These are phyloP conservation scores for Allolobophora icterica DNA, from an alignment of 2,888 invertebrate species.

Conservation along the genomic window DNA sequence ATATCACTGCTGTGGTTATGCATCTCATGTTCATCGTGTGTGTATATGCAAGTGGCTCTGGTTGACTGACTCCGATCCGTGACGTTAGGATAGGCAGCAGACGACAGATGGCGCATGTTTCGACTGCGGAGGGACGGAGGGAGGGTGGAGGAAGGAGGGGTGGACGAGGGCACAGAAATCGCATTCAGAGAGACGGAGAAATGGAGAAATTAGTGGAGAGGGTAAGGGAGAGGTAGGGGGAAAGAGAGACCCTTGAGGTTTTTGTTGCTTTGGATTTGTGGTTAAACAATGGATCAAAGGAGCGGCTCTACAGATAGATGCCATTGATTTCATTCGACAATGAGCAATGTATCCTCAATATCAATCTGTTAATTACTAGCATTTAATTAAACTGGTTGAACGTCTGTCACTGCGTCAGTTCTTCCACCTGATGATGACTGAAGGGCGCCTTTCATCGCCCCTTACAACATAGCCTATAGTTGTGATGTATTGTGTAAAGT, in stretches of 20 bases:
- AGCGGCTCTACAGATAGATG: background rate
- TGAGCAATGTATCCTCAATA: background rate
- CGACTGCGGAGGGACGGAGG: background rate
- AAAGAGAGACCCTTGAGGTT: background rate
- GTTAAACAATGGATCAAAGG: background rate
- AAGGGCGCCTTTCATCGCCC: background rate
- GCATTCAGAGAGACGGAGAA: background rate
- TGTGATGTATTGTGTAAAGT: too few relatives aligned
- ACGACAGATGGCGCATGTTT: background rate
- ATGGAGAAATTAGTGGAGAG: background rate
- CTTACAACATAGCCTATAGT: too few relatives aligned
- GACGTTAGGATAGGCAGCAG: background rate
- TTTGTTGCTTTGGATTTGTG: background rate
- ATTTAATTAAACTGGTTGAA: background rate
- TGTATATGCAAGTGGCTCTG: background rate
- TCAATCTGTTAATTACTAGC: conserved; percentile 3
- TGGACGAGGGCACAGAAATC: background rate
- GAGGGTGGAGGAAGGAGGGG: background rate
- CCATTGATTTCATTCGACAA: background rate
- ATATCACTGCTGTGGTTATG: too few relatives aligned
- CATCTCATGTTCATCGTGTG: background rate
- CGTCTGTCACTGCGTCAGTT: background rate
- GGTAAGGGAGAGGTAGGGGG: background rate
- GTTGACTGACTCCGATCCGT: background rate
- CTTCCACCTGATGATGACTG: background rate